phyloP scores from a whole-genome alignment of 1,140 invertebrate genomes.

The Proctacanthus coquilletti region DNA sequence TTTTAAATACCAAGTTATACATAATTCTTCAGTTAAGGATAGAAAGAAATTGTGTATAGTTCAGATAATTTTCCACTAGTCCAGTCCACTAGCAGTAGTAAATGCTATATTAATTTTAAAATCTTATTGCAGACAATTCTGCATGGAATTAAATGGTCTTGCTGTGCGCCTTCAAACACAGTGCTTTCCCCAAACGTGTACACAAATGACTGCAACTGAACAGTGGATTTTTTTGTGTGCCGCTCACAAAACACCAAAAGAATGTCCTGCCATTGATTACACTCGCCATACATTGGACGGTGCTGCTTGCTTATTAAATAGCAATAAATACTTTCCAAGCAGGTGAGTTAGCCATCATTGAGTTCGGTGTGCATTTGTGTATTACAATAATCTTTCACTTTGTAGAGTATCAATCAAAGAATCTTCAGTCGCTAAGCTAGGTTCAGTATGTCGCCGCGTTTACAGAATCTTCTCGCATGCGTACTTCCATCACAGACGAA shows the following conservation, averaged over 20 bases:
- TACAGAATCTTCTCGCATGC: conserved; percentile 99
- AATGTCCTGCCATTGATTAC: conserved; percentile 99
- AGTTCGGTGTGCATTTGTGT: conserved; percentile 2
- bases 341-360: conserved; percentile 43
- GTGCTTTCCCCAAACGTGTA: conserved; percentile 92
- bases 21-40: too few species aligned
- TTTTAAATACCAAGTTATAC: too few species aligned
- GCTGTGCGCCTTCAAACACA: conserved; percentile 87
- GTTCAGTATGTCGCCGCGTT: conserved; percentile 93
- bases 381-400: conserved; percentile 7
- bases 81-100: too few species aligned
- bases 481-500: conserved; percentile 91
- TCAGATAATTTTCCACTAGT: too few species aligned
- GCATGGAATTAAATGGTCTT: conserved; percentile 96
- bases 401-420: conserved; percentile 96
- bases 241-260: conserved; percentile 98
- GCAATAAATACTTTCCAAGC: conserved; percentile 99
- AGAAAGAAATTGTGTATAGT: too few species aligned
- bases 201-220: conserved; percentile 99
- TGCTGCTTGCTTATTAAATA: conserved; percentile 94
- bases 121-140: conserved; percentile 90
- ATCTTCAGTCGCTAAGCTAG: conserved; percentile 93
- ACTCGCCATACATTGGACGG: conserved; percentile 98
- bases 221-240: conserved; percentile 99
- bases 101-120: too few species aligned